Percentiles rank a stretch among this genome's conserved stretches.
phyloP scores from a whole-genome alignment of 1,140 invertebrate genomes.

The Drosophila kepulauana region DNA sequence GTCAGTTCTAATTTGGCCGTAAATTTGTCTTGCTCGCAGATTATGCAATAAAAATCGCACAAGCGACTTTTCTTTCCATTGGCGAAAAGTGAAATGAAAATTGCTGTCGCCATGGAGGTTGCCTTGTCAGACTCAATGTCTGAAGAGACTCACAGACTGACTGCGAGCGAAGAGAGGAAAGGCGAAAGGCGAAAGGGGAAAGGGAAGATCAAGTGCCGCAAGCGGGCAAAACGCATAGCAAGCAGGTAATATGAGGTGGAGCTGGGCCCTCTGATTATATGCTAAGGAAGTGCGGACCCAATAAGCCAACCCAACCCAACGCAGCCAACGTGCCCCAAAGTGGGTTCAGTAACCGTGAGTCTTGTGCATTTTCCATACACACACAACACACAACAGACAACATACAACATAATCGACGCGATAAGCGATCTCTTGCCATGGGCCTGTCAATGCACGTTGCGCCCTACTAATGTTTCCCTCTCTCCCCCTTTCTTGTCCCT shows the following conservation, averaged over 20 bases:
- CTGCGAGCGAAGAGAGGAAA: not conserved
- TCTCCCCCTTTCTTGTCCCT: not conserved
- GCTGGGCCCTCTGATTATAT: constrained; percentile 63
- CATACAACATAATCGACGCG: constrained; percentile 75
- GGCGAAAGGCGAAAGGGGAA: not conserved
- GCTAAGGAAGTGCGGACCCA: constrained; percentile 37
- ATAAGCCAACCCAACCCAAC: constrained; percentile 13
- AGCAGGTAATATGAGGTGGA: constrained; percentile 18
- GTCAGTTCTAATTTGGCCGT: constrained; percentile 79
- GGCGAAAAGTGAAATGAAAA: constrained; percentile 78
- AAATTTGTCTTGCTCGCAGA: constrained; percentile 78
- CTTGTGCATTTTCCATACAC: constrained; percentile 46
- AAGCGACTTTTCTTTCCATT: constrained; percentile 42
- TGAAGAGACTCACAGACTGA: constrained; percentile 12
- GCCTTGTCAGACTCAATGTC: constrained; percentile 56
- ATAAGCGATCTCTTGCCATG: constrained; percentile 71
- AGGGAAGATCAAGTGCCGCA: constrained; percentile 31
- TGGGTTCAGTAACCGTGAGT: constrained; percentile 59
- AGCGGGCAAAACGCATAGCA: constrained; percentile 48
- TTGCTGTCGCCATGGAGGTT: constrained; percentile 40
- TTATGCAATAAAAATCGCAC: constrained; percentile 73
- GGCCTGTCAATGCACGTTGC: constrained; percentile 77
- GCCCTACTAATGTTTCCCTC: constrained; percentile 67
- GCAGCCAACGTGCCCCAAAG: not conserved
- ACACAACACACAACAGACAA: constrained; percentile 51